Conservation (phyloP, 2,113 vertebrate genomes). For the Myrmecobius fasciatus region DNA sequence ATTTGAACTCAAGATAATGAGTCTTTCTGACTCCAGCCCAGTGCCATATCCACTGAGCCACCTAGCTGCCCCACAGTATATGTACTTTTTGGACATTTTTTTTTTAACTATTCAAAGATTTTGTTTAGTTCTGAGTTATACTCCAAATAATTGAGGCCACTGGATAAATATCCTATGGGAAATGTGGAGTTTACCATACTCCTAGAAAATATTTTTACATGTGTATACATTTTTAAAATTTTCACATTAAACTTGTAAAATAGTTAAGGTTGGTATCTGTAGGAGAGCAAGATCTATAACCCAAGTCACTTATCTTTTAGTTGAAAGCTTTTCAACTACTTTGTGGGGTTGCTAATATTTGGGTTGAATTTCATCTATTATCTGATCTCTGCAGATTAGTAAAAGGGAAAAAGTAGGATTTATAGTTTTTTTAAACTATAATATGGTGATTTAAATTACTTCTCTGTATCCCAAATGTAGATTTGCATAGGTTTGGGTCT, state of each 20-base stretch:
- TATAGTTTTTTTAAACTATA: neutral
- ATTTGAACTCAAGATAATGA: neutral
- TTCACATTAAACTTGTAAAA: neutral
- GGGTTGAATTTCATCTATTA: neutral
- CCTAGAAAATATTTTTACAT: neutral
- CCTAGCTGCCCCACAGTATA: neutral
- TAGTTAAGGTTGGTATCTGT: neutral
- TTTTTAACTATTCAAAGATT: neutral
- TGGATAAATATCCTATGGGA: neutral
- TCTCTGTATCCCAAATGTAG: neutral
- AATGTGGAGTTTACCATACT: neutral
- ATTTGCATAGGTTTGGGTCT: neutral
- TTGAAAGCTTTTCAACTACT: neutral
- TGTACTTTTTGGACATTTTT: neutral
- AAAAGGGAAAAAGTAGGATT: neutral
- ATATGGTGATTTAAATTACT: neutral
- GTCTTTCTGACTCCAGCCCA: neutral
- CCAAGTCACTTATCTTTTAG: neutral
- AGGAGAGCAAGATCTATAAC: neutral
- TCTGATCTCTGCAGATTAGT: neutral
- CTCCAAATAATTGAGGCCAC: constrained; percentile 34
- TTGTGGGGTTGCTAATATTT: neutral
- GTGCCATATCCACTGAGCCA: neutral
- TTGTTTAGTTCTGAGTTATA: constrained; percentile 14
- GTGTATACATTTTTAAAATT: neutral